Percentiles rank a stretch among this genome's conserved stretches.
phyloP scores from a whole-genome alignment of 2,113 vertebrate genomes.

The Carollia perspicillata region DNA sequence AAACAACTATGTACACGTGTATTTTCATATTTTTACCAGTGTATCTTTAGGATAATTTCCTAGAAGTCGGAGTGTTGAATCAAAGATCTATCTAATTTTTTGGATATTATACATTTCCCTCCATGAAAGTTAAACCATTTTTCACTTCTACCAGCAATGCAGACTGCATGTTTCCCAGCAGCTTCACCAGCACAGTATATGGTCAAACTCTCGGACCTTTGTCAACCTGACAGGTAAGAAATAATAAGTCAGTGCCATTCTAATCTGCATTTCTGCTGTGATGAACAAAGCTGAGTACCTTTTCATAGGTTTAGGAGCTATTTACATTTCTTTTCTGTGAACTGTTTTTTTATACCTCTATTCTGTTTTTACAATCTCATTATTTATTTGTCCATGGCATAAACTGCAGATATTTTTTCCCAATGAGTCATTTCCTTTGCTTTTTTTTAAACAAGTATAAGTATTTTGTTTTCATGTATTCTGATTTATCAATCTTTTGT shows the following conservation, averaged over 20 bases:
- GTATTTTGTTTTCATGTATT: not conserved
- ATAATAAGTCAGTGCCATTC: not conserved
- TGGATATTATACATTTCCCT: not conserved
- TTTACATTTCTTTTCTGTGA: conserved; percentile 25
- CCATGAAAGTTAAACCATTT: not conserved
- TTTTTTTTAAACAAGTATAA: not conserved
- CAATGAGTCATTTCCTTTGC: conserved; percentile 7
- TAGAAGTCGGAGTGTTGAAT: not conserved
- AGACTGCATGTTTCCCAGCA: not conserved
- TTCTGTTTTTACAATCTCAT: conserved; percentile 39
- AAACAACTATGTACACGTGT: not conserved
- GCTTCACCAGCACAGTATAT: not conserved
- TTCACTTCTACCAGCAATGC: not conserved
- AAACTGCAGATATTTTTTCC: conserved; percentile 23
- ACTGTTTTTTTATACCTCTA: not conserved
- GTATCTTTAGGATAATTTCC: not conserved
- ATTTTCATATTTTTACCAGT: not conserved
- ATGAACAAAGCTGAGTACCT: not conserved
- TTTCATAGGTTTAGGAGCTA: not conserved
- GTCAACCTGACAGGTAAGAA: not conserved
- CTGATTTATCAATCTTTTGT: not conserved
- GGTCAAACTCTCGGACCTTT: not conserved
- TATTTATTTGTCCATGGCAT: conserved; percentile 24
- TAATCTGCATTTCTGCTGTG: not conserved
- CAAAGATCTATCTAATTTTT: not conserved